Conservation (phyloP, 2,888 invertebrate genomes). For the Heliconius hortense region DNA sequence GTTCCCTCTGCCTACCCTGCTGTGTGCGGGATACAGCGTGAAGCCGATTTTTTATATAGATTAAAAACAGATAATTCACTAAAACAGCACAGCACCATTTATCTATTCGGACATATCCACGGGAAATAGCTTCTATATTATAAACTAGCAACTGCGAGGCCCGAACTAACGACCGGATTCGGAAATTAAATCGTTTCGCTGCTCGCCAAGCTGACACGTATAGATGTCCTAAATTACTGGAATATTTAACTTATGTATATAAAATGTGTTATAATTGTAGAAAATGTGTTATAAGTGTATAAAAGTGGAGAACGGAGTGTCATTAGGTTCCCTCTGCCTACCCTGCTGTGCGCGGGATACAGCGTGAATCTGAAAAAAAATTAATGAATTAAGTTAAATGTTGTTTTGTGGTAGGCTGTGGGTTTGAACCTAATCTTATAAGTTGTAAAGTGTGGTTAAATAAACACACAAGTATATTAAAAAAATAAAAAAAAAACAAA, state of each 20-base stretch:
- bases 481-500: too few relatives aligned
- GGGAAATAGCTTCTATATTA: constrained; percentile 18
- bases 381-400: neutral
- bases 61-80: constrained; percentile 14
- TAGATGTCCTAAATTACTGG: constrained; percentile 29
- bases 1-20: too few relatives aligned
- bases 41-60: constrained; percentile 2
- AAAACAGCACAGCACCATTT: constrained; percentile 2
- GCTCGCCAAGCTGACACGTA: constrained; percentile 28
- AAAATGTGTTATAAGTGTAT: too few relatives aligned
- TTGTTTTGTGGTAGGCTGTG: neutral
- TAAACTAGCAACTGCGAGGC: constrained; percentile 25
- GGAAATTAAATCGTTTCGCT: constrained; percentile 34
- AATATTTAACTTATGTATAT: constrained; percentile 25
- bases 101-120: constrained; percentile 14
- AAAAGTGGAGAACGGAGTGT: too few relatives aligned
- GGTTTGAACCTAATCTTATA: neutral
- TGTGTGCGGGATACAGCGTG: too few relatives aligned
- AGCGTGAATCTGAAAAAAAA: too few relatives aligned
- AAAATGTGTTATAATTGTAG: neutral
- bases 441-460: too few relatives aligned
- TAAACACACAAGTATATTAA: too few relatives aligned
- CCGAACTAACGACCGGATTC: constrained; percentile 31
- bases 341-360: too few relatives aligned
- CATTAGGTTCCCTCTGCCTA: too few relatives aligned